Evolutionary conservation across 2,113 vertebrate species (phyloP).

Genomic region (Elephantulus edwardii): DNA sequence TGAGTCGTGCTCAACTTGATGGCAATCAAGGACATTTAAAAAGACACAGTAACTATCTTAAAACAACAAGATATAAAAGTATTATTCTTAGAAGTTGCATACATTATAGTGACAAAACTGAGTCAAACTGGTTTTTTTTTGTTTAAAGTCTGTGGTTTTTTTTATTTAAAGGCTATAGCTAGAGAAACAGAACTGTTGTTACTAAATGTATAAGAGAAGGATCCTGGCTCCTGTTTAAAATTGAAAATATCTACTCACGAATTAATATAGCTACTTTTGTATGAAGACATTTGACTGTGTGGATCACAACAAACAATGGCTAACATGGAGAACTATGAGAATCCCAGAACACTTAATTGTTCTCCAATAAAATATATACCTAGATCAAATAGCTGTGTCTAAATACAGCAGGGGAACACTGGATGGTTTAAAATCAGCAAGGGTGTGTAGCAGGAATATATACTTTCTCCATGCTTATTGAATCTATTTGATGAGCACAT

Average conservation of each 20-base stretch:
- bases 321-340: too few relatives aligned
- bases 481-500: too few relatives aligned
- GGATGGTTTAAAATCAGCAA: too few relatives aligned
- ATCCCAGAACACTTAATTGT: too few relatives aligned
- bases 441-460: too few relatives aligned
- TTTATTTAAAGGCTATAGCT: not conserved
- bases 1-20: too few relatives aligned
- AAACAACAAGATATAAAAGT: not conserved
- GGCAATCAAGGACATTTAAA: not conserved
- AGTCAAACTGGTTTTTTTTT: not conserved
- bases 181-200: not conserved
- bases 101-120: not conserved
- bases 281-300: too few relatives aligned
- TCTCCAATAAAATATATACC: too few relatives aligned
- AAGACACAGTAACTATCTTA: not conserved
- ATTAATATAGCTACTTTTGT: conserved; percentile 2
- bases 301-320: too few relatives aligned
- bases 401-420: too few relatives aligned
- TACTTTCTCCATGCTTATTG: too few relatives aligned
- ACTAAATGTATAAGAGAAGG: not conserved
- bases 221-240: not conserved
- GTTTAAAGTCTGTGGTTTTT: not conserved
- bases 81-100: not conserved
- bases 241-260: not conserved
- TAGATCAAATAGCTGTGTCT: too few relatives aligned